phyloP scores from a whole-genome alignment of 2,113 vertebrate species.

The Corvus moneduloides region DNA sequence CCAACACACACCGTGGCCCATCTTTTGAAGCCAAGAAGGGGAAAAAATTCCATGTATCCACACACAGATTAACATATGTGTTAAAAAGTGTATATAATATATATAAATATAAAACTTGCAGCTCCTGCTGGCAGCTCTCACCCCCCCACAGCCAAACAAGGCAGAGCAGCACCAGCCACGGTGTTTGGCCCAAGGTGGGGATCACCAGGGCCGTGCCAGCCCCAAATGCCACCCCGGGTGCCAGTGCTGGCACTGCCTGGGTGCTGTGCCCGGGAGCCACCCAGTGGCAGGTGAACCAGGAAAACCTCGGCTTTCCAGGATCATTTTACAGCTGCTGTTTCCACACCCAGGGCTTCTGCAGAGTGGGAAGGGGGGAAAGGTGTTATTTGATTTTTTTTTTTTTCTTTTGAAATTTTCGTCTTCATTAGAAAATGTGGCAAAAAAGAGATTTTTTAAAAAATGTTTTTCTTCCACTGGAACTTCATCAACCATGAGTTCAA shows the following conservation, averaged over 20 bases:
- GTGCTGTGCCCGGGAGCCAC: conserved; percentile 8
- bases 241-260: neutral
- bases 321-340: neutral
- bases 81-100: fast-evolving
- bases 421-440: fast-evolving
- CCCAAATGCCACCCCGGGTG: fast-evolving
- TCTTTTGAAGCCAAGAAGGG: neutral
- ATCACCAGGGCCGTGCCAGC: neutral
- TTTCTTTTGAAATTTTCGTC: fast-evolving
- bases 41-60: fast-evolving
- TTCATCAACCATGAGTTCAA: neutral
- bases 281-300: conserved; percentile 21
- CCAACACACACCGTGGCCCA: fast-evolving
- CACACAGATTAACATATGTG: fast-evolving
- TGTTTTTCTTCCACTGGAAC: neutral
- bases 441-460: neutral
- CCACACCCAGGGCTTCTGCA: neutral
- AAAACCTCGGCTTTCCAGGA: neutral
- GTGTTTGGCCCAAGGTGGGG: neutral
- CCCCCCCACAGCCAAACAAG: neutral
- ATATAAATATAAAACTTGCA: fast-evolving
- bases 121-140: neutral
- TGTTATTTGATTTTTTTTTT: fast-evolving
- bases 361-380: neutral
- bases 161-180: fast-evolving